Conservation (phyloP, 2,888 invertebrate species). For the Toxonevra muliebris region DNA sequence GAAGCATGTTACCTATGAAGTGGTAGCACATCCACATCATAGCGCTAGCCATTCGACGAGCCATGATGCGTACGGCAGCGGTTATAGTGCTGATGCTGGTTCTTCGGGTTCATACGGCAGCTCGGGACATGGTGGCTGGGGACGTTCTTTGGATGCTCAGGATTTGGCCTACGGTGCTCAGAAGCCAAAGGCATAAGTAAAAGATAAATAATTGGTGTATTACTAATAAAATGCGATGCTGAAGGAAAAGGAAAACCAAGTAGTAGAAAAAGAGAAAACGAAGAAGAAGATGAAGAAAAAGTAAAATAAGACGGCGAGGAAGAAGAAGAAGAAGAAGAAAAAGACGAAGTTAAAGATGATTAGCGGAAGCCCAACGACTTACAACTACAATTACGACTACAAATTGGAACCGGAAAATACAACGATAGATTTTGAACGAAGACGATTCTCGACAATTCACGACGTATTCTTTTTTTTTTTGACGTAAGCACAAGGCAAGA, state of each 20-base stretch:
- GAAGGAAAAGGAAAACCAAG: neutral
- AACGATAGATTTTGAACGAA: no score
- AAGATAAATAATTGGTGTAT: slow-evolving; percentile 12
- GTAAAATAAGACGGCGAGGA: neutral
- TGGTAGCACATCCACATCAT: slow-evolving; percentile 86
- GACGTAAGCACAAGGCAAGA: neutral
- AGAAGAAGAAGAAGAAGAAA: slow-evolving; percentile 26
- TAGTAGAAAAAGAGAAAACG: slow-evolving; percentile 3
- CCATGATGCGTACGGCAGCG: slow-evolving; percentile 72
- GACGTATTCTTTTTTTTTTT: no score
- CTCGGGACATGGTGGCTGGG: slow-evolving; percentile 77
- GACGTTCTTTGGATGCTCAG: slow-evolving; percentile 78
- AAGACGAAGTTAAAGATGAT: slow-evolving; percentile 16
- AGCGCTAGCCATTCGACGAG: slow-evolving; percentile 74
- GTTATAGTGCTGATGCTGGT: slow-evolving; percentile 69
- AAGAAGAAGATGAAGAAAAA: slow-evolving; percentile 26
- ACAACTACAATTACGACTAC: slow-evolving; percentile 19
- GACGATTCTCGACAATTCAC: no score
- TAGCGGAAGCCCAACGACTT: slow-evolving; percentile 41
- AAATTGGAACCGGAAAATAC: slow-evolving; percentile 3
- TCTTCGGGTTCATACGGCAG: slow-evolving; percentile 72
- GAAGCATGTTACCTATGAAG: slow-evolving; percentile 89
- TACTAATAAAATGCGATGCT: neutral
- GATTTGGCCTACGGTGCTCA: slow-evolving; percentile 83
- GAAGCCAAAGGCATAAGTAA: slow-evolving; percentile 67